Base-by-base conservation (phyloP, 2,888 invertebrate genomes). In the Phyto melanocephala region DNA sequence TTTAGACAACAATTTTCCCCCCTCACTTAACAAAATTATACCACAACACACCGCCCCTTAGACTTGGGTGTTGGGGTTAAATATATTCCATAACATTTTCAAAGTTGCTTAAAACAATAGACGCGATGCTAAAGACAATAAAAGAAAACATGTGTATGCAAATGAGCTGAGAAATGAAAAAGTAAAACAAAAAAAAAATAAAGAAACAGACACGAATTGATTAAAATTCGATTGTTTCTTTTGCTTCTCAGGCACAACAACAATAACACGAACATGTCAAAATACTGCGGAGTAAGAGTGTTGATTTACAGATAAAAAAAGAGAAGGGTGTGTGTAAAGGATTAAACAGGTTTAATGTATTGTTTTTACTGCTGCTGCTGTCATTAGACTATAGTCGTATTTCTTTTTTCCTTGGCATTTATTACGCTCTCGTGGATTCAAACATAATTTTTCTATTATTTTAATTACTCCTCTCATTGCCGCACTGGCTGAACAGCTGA, bases 211-310 rank as follows among this genome's bases (percentile, higher is more conserved):
- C 84, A 86, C 86, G 89, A 89, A 90, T 90, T 90, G 90, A 90
- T 90, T 90, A 89, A 90, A 90, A 90, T 90, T 90, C 90, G 89
- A 90, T 90, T 89, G 88, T 87, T 89, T 87, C 88, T 87, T 86
- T 87, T 87, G 42, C 37, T 45, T 13, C 33, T 56, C 37, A 47
- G 35, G 56, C 70, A 35, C 56, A 33, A n/a, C 17, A 24, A n/a
- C n/a, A 10, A 7, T 56, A 15, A 33, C 17, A 15, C 17, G 37
- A 65, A 37, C 50, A 68, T 42, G 54, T 74, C 74, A 67, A 68
- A 80, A 71, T 52, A 71, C 58, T 33, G 42, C 47, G 50, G 60
- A n/a, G 45, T 65, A 37, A n/a, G 71, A 62, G 79, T 79, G 72
- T 67, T 72, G 63, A 63, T 72, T 58, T 33, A 15, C 1, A 37